Evolutionary conservation across 2,888 invertebrate genomes (phyloP).

Genomic region (Ochropacha duplaris): DNA sequence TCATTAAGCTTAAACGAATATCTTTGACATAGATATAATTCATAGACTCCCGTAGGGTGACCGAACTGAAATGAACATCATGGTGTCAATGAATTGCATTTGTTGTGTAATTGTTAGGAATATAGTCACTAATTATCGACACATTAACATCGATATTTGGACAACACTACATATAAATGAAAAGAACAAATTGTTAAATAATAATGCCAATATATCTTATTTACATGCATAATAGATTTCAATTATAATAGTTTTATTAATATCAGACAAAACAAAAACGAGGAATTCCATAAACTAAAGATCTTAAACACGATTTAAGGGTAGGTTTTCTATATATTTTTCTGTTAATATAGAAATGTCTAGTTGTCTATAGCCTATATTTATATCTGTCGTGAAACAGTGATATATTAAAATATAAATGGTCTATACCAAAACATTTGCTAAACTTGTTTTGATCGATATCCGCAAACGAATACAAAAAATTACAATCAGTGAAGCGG

Average conservation of each 20-base stretch:
- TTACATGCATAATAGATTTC: conserved; percentile 50
- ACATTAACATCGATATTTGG: not conserved
- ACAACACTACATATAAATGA: conserved; percentile 8
- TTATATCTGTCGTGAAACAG: not conserved
- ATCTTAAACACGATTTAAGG: not conserved
- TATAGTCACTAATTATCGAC: not conserved
- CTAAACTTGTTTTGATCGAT: not conserved
- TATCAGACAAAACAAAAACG: conserved; percentile 10
- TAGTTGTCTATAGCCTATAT: not conserved
- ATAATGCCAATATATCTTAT: conserved; percentile 63
- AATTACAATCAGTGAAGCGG: not conserved
- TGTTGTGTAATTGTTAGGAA: no score
- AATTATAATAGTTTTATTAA: conserved; percentile 5
- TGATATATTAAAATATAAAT: not conserved
- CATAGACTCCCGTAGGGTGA: no score
- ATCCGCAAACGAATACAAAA: not conserved
- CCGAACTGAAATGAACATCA: no score
- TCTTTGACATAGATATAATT: no score
- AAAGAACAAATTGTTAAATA: conserved; percentile 29
- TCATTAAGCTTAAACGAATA: no score
- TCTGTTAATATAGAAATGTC: not conserved
- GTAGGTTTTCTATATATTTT: not conserved
- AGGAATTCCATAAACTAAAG: conserved; percentile 5
- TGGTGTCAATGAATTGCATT: no score
- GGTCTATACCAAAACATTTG: not conserved